These are phyloP conservation scores for Tuta absoluta DNA, from an alignment of 2,888 invertebrate genomes.

Conservation along the genomic window DNA sequence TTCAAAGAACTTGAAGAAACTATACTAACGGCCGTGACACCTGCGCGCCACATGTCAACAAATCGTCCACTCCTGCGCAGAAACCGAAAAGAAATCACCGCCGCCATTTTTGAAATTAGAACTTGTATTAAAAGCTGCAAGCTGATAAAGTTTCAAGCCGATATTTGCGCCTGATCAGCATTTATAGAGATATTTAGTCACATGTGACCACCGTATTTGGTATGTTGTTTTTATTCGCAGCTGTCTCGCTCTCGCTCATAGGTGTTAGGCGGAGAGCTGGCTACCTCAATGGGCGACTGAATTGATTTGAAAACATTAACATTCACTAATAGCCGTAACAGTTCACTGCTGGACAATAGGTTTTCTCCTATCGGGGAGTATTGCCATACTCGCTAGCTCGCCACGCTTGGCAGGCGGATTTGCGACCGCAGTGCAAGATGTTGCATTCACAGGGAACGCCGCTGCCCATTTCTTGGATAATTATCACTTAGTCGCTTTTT, in stretches of 20 bases:
- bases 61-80: conserved; percentile 53
- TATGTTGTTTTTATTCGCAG: conserved; percentile 66
- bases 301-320: too few relatives aligned
- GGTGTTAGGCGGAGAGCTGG: too few relatives aligned
- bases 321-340: too few relatives aligned
- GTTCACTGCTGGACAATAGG: too few relatives aligned
- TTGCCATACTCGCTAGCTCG: too few relatives aligned
- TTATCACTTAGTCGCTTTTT: too few relatives aligned
- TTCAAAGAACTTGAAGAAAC: conserved; percentile 21
- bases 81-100: conserved; percentile 33
- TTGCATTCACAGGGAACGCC: too few relatives aligned
- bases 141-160: conserved; percentile 52
- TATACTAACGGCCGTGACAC: conserved; percentile 33
- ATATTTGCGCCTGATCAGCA: conserved; percentile 50
- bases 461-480: too few relatives aligned
- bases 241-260: conserved; percentile 45
- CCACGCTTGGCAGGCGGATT: too few relatives aligned
- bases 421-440: too few relatives aligned
- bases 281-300: too few relatives aligned
- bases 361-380: too few relatives aligned
- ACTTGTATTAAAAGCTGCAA: conserved; percentile 50
- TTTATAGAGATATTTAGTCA: conserved; percentile 71
- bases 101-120: conserved; percentile 41
- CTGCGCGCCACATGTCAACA: conserved; percentile 56
- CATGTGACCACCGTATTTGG: conserved; percentile 78